A percentile compares a stretch with the other conserved stretches of the same genome.
Evolutionary conservation across 2,113 vertebrate species (phyloP).

Genomic region (Diglossa brunneiventris): DNA sequence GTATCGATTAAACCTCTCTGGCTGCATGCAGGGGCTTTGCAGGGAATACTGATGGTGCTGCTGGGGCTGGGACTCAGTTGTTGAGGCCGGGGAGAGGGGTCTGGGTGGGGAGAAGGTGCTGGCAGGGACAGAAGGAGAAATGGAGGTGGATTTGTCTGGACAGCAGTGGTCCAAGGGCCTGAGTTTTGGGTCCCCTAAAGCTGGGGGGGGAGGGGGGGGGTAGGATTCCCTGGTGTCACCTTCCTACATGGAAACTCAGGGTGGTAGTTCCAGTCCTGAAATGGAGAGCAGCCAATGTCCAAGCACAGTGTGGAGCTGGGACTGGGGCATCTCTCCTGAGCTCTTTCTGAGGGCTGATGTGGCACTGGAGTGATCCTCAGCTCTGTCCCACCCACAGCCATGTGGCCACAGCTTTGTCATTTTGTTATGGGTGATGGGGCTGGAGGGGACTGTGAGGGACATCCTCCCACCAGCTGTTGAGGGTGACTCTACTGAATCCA

Average conservation of each 20-base stretch:
- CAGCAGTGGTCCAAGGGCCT: background rate
- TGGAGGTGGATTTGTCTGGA: background rate
- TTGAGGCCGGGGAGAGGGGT: background rate
- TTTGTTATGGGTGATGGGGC: background rate
- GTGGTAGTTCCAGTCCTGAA: background rate
- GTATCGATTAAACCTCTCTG: slow-evolving; percentile 67
- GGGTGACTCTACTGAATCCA: background rate
- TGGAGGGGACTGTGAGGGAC: background rate
- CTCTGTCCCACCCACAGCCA: background rate
- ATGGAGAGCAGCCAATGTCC: rapidly evolving
- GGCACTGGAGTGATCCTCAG: background rate
- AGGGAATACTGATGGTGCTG: slow-evolving; percentile 62
- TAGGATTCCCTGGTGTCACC: background rate
- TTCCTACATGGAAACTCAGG: background rate
- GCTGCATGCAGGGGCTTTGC: slow-evolving; percentile 1
- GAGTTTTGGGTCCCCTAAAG: background rate
- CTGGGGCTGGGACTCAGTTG: background rate
- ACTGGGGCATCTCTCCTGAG: background rate
- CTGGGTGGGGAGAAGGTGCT: background rate
- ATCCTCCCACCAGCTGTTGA: rapidly evolving
- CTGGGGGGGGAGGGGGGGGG: too few relatives aligned
- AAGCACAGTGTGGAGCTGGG: background rate
- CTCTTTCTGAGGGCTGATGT: background rate
- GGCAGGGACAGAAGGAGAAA: background rate
- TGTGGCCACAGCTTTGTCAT: background rate